phyloP scores from a whole-genome alignment of 2,797 vertebrate genomes.

The Lepilemur septentrionalis region DNA sequence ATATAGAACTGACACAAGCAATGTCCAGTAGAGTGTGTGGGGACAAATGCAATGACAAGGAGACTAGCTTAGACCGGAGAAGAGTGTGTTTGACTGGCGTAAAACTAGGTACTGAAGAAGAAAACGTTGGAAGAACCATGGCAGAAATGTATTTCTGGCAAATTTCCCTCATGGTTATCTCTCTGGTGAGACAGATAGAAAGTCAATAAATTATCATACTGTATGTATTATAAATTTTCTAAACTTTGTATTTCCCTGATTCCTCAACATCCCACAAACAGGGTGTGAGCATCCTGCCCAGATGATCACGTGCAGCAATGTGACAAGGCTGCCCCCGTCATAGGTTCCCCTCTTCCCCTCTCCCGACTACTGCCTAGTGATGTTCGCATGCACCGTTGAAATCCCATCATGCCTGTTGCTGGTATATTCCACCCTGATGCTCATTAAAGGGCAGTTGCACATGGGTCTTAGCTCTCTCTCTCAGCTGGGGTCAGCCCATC shows the following conservation, averaged over 20 bases:
- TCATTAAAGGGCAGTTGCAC: background rate
- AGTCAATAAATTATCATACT: background rate
- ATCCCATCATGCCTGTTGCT: background rate
- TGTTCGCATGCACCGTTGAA: background rate
- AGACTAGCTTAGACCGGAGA: background rate
- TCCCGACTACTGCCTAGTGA: no score
- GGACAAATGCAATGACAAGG: background rate
- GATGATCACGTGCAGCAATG: fast-evolving
- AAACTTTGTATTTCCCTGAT: background rate
- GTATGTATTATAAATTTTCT: background rate
- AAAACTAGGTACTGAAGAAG: background rate
- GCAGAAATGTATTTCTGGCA: background rate
- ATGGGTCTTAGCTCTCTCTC: background rate
- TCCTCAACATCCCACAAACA: background rate
- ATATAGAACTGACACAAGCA: background rate
- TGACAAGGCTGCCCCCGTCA: no score
- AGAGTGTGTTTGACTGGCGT: background rate
- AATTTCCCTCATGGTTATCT: background rate
- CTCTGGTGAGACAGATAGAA: background rate
- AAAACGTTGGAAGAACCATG: background rate
- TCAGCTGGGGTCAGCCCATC: fast-evolving
- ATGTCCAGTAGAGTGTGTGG: background rate
- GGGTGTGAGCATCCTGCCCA: no score
- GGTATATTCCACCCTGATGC: background rate
- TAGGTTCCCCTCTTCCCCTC: background rate